phyloP scores from a whole-genome alignment of 2,797 vertebrate genomes.

The Acrocephalus scirpaceus region DNA sequence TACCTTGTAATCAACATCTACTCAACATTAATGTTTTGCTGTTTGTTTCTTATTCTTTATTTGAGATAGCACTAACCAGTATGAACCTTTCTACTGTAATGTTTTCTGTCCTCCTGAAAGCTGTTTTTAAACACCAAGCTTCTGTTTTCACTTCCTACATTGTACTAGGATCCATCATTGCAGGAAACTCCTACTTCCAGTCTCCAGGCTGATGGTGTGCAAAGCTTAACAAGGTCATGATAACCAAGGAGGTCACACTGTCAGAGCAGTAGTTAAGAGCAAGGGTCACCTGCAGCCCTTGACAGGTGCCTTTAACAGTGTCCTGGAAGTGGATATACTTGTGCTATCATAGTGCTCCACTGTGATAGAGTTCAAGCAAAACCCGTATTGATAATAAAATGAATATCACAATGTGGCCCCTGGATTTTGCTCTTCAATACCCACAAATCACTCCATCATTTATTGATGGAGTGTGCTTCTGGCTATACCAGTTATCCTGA shows the following conservation, averaged over 20 bases:
- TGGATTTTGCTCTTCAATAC: not conserved
- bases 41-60: not conserved
- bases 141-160: not conserved
- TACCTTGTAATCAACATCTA: not conserved
- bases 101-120: not conserved
- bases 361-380: not conserved
- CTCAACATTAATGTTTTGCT: not conserved
- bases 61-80: constrained; percentile 11
- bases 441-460: not conserved
- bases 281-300: not conserved
- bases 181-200: constrained; percentile 34
- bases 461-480: not conserved
- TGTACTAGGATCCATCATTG: not conserved
- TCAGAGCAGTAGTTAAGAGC: not conserved
- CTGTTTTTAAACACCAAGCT: not conserved
- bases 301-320: not conserved
- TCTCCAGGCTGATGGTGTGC: not conserved
- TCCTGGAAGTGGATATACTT: not conserved
- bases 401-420: not conserved
- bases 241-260: not conserved
- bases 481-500: not conserved
- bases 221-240: not conserved
- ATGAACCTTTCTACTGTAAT: not conserved
- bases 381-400: not conserved
- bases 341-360: not conserved